phyloP scores from a whole-genome alignment of 2,888 invertebrate genomes.

The Caenorhabditis sp. region DNA sequence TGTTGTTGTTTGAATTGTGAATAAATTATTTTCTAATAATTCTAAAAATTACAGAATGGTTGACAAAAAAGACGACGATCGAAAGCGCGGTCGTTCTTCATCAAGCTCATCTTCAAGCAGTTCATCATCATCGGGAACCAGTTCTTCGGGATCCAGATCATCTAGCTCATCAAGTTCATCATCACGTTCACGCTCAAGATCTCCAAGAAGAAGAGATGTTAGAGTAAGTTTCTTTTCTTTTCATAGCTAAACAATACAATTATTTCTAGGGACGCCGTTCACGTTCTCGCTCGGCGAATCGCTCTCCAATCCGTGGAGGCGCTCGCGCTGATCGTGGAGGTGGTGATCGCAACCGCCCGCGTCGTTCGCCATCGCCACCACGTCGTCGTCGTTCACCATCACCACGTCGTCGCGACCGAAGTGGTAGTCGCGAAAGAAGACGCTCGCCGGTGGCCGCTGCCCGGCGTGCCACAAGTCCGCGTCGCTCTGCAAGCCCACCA shows the following conservation, averaged over 20 bases:
- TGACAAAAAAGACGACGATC: conserved; percentile 40
- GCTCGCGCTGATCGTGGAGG: conserved; percentile 44
- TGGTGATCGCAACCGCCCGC: conserved; percentile 34
- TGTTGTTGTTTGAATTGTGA: too few relatives aligned
- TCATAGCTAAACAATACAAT: too few relatives aligned
- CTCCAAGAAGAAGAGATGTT: conserved; percentile 40
- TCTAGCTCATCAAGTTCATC: conserved; percentile 46
- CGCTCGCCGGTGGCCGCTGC: conserved; percentile 27
- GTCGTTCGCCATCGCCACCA: conserved; percentile 47
- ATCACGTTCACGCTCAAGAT: conserved; percentile 48
- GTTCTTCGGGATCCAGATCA: conserved; percentile 45
- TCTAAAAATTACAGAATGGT: conserved; percentile 28
- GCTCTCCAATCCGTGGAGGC: conserved; percentile 50
- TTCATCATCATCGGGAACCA: conserved; percentile 39
- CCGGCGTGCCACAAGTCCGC: conserved; percentile 18
- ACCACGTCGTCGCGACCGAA: conserved; percentile 39
- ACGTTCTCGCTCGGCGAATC: conserved; percentile 42
- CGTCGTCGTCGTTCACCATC: conserved; percentile 28
- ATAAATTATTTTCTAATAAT: too few relatives aligned
- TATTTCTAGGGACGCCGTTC: conserved; percentile 13
- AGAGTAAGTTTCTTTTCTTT: conserved; percentile 11
- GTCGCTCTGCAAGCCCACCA: conserved; percentile 39
- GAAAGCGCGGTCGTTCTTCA: conserved; percentile 39
- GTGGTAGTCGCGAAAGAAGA: conserved; percentile 43
- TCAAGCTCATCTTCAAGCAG: conserved; percentile 54